Percentiles rank a stretch among this genome's conserved stretches.
These are phyloP conservation scores for Cistogaster globosa DNA, from an alignment of 2,888 invertebrate species.

Conservation along the genomic window DNA sequence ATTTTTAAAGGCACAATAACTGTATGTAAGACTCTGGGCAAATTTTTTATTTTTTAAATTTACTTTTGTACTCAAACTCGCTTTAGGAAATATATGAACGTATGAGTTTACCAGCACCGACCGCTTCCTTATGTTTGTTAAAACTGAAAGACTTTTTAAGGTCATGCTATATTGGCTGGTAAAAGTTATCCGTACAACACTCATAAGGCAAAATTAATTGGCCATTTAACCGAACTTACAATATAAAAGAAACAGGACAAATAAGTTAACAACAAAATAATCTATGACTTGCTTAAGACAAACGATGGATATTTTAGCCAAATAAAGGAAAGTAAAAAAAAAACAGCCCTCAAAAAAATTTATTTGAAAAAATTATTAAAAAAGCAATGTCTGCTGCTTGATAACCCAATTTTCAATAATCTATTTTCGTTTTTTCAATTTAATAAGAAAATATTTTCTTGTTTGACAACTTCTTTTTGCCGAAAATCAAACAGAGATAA, in stretches of 20 bases:
- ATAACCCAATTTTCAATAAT: too few species aligned
- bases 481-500: too few species aligned
- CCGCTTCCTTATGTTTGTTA: too few species aligned
- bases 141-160: constrained; percentile 20
- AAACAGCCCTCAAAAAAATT: too few species aligned
- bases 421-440: too few species aligned
- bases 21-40: constrained; percentile 15
- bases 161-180: constrained; percentile 39
- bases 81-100: too few species aligned
- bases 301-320: background rate
- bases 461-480: too few species aligned
- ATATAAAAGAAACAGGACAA: constrained; percentile 21
- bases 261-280: background rate
- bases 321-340: background rate
- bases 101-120: too few species aligned
- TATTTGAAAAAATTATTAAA: background rate
- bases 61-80: background rate
- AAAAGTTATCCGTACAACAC: constrained; percentile 49
- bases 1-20: constrained; percentile 15
- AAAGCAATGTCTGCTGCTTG: background rate
- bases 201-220: constrained; percentile 71
- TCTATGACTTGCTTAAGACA: background rate
- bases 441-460: too few species aligned
- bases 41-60: constrained; percentile 17
- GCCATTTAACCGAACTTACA: constrained; percentile 66